Percentiles rank a stretch among this genome's conserved stretches.
These are phyloP conservation scores for Propithecus coquereli DNA, from an alignment of 2,113 vertebrate genomes.

Conservation along the genomic window DNA sequence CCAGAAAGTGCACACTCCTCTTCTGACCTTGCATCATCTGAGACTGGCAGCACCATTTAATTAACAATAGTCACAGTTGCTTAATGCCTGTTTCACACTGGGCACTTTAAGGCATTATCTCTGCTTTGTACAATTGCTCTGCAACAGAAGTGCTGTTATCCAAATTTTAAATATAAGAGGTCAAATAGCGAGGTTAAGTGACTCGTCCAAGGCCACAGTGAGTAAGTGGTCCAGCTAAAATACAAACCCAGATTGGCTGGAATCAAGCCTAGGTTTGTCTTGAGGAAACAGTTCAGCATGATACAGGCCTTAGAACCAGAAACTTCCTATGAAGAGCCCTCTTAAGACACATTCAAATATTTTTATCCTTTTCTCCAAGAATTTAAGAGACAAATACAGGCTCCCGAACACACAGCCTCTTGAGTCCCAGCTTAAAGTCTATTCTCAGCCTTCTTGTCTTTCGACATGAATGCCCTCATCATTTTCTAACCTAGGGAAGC, in stretches of 20 bases:
- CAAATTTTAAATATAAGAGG: neutral
- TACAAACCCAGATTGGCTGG: neutral
- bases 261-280: neutral
- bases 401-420: neutral
- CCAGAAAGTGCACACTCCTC: neutral
- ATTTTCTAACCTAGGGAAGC: neutral
- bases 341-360: neutral
- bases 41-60: neutral
- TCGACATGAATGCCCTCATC: neutral
- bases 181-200: neutral
- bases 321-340: neutral
- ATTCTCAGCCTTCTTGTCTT: neutral
- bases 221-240: neutral
- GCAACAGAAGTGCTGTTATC: neutral
- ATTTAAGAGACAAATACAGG: neutral
- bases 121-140: neutral
- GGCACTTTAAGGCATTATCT: neutral
- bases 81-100: neutral
- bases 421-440: neutral
- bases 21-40: neutral
- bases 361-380: neutral
- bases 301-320: neutral
- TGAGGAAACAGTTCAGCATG: neutral
- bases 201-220: neutral
- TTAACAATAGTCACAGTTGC: neutral